Base-by-base conservation (phyloP, 2,797 vertebrate species). In the Muraenolepis orangiensis region DNA sequence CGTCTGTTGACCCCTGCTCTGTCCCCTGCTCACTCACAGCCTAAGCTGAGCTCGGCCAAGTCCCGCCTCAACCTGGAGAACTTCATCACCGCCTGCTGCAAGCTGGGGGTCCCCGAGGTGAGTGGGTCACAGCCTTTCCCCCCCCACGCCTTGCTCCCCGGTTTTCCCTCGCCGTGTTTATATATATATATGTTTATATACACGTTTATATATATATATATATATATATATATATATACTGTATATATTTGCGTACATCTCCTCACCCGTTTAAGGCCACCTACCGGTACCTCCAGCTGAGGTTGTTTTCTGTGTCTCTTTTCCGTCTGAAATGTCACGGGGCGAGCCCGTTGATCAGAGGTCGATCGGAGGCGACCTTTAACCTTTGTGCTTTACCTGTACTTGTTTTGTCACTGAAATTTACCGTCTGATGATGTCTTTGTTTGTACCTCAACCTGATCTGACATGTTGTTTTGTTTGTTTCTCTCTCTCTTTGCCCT, bases 31-130 rank as follows among this genome's bases (percentile, higher is more conserved):
- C 31, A 13, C 64, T 29, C 71, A 20, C 87, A 97, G 96, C 96
- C 96, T 73, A 97, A 96, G 81, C 93, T 98, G 82, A 97, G 95
- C 51, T 73, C 91, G 2, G 91, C 94, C 23, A 96, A 96, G 82
- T 93, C 94, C 83, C 93, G 94, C 70, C 94, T 95, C 72, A 98
- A 97, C 11, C 93, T 96, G 76, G 95, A 98, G 78, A 96, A 93
- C 87, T 98, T 97, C 88, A 83, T 96, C 11, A 66, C 90, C 20
- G 96, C 96, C 18, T 96, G 96, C 80, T 94, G 95, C 8, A 95
- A 92, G 80, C 91, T 98, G 76, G 96, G 96, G 14, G 89, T 97
- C 38, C 90, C 95, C 0, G 95, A 98, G 96, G 96, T 97, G 92
- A 85, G 40, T 4, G 11, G 5, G 0, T 1, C 14, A 4, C 0